Base-by-base conservation (phyloP, 1,140 invertebrate species). In the Theocolax elegans region DNA sequence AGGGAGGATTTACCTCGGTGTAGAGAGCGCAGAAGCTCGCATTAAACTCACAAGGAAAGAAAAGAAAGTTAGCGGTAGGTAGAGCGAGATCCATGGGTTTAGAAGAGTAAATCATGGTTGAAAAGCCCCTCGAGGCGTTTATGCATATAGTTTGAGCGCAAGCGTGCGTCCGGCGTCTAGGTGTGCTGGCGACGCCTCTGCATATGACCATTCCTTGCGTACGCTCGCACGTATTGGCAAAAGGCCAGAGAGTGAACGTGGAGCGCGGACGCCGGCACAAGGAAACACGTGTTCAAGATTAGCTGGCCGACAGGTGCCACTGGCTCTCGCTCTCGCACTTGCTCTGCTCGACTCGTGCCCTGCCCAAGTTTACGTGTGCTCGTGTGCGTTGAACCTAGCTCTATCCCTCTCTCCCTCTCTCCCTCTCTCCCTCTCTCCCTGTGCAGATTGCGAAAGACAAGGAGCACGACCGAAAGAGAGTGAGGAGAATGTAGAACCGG, bases 201-300 rank as follows among this genome's bases (percentile, higher is more conserved):
- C 13, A 19, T n/a, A 54, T 54, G 19, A 19, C 35, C 49, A 21
- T 27, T 25, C 9, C 29, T 3, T 40, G 35, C 25, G 59, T 23
- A n/a, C 58, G 35, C 66, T 71, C 72, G 58, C 54, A 54, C 69
- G 72, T 65, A 75, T 76, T 82, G 81, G 81, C 81, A 74, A 23
- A 27, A 63, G 68, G 80, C 82, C 82, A 83, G 75, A n/a, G n/a
- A n/a, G n/a, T n/a, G n/a, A n/a, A 6, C 19, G 29, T 23, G 8
- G 15, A n/a, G 19, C 40, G 1, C 53, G 25, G 25, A 12, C 42
- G 15, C 10, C 4, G 29, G 25, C 74, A 80, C 76, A 81, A 81
- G 79, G 79, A 79, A 81, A 83, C 82, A 83, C 78, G 78, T 83
- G 82, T 83, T 83, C 77, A 77, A 83, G 82, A 82, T 83, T 82